Base-by-base conservation (phyloP, 1,140 invertebrate genomes). In the Drosophila novamexicana region DNA sequence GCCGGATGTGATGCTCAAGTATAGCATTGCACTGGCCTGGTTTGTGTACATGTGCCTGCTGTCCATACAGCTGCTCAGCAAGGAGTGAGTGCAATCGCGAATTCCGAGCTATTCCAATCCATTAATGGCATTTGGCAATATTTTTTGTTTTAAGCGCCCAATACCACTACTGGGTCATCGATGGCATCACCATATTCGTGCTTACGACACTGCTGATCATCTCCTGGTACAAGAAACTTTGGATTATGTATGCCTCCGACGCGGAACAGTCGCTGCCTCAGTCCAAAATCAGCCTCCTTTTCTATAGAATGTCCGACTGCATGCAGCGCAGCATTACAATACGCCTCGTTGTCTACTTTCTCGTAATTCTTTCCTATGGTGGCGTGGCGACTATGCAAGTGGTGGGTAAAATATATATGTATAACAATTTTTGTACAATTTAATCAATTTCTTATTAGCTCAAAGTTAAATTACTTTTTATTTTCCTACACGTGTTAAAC, bases 311-410 rank as follows among this genome's bases (percentile, higher is more conserved):
- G 29, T 95, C 94, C 1, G 81, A 93, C 16, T 80, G 71, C n/a
- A 93, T 95, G 34, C 94, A 96, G 40, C 94, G 94, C 84, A 96
- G 94, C 69, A 94, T 95, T 1, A 83, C 93, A 44, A 92, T 95
- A 9, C 93, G 96, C 57, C 94, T 94, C 2, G 66, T 92, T 1
- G 93, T 97, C 5, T 97, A 96, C 77, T 77, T 96, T 6, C 72
- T 95, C 1, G 94, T 96, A 40, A 95, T 95, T 47, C 68, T 94
- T 8, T 93, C 95, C 58, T 92, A 96, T 37, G 93, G 94, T 45
- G 90, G 93, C 6, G 95, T 95, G 59, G 95, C 96, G 4, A 93
- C 96, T 56, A 93, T 96, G 34, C 95, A 96, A 83, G 92, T 95
- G 86, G 94, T 95, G 91, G 93, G 91, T 82, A 6, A 6, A 47